Evolutionary conservation across 2,888 invertebrate species (phyloP).

Genomic region (Mylabris sibirica): DNA sequence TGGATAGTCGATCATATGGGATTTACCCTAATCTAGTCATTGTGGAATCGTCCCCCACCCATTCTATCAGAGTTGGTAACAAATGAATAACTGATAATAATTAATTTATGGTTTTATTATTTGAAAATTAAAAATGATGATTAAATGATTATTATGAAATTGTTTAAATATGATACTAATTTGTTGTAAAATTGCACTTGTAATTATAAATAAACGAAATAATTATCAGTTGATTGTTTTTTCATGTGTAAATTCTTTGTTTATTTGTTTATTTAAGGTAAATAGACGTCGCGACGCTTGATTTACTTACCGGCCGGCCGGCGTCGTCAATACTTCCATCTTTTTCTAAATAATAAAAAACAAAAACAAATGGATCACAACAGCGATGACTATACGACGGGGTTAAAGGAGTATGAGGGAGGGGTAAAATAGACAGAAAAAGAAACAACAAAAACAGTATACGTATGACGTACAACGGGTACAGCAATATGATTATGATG

Average conservation of each 20-base stretch:
- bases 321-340: conserved; percentile 16
- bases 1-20: neutral
- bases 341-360: neutral
- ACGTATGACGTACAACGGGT: neutral
- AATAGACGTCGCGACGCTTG: conserved; percentile 15
- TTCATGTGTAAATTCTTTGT: no score
- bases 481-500: conserved; percentile 17
- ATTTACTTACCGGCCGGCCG: conserved; percentile 16
- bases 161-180: neutral
- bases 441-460: conserved; percentile 20
- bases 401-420: neutral
- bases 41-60: neutral
- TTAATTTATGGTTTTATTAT: neutral
- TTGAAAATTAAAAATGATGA: neutral
- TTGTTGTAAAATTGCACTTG: neutral
- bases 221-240: no score
- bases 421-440: no score
- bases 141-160: neutral
- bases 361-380: no score
- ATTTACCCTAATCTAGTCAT: neutral
- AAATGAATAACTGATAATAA: neutral
- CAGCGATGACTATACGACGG: no score
- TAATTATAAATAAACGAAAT: neutral
- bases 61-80: neutral
- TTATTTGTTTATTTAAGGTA: neutral